Conservation (phyloP, 2,113 vertebrate genomes). For the Narcine bancroftii region DNA sequence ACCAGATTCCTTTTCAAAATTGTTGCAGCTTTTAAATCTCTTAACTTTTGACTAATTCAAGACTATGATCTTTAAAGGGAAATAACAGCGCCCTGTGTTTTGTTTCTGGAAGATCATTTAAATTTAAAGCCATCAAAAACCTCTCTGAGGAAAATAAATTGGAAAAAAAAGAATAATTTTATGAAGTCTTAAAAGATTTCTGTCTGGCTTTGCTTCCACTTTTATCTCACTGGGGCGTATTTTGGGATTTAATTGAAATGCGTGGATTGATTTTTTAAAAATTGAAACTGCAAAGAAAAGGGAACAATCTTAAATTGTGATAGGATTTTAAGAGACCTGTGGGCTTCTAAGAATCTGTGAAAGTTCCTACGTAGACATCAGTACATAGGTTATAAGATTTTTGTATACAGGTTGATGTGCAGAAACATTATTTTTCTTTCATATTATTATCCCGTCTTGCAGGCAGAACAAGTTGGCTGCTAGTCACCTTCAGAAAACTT, state of each 20-base stretch:
- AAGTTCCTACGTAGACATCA: not conserved
- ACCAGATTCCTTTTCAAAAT: not conserved
- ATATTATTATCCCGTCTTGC: not conserved
- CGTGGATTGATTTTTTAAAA: too few relatives aligned
- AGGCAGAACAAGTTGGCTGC: too few relatives aligned
- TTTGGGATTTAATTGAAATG: slow-evolving; percentile 4
- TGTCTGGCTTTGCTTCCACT: not conserved
- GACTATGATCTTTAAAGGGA: slow-evolving; percentile 23
- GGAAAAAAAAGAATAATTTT: not conserved
- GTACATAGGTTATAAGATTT: not conserved
- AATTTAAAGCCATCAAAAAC: slow-evolving; percentile 8
- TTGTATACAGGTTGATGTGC: not conserved
- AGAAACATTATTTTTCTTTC: not conserved
- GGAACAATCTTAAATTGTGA: not conserved
- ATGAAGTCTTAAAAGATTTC: not conserved
- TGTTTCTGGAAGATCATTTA: slow-evolving; percentile 19
- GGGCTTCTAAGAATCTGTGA: not conserved
- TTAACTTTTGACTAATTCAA: slow-evolving; percentile 3
- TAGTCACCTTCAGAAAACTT: too few relatives aligned
- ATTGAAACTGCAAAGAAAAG: not conserved
- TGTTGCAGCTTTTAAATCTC: not conserved
- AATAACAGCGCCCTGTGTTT: slow-evolving; percentile 23
- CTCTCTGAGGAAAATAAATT: not conserved
- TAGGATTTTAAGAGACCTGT: not conserved
- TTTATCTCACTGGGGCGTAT: not conserved